phyloP scores from a whole-genome alignment of 2,113 vertebrate genomes.

The Pelecanoides urinatrix region DNA sequence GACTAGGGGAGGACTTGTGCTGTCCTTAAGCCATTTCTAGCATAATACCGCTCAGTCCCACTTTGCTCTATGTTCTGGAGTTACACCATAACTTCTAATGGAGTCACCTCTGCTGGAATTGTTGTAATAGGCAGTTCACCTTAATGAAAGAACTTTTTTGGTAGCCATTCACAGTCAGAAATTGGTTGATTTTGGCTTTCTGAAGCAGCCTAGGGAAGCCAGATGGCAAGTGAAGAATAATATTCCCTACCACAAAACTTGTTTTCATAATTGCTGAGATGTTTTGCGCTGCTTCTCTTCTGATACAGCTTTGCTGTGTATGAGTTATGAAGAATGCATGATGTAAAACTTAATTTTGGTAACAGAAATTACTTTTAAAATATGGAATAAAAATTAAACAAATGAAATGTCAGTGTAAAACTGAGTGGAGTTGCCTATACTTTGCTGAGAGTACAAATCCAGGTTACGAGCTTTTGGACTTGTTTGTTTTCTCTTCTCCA shows the following conservation, averaged over 20 bases:
- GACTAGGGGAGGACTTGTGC: neutral
- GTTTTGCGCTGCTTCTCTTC: neutral
- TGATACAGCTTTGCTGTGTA: neutral
- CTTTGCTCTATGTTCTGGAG: neutral
- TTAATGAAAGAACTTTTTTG: neutral
- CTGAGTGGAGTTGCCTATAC: neutral
- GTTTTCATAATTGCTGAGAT: neutral
- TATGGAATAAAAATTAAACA: neutral
- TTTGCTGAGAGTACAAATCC: neutral
- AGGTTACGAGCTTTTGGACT: neutral
- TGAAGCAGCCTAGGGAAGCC: neutral
- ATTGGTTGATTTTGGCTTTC: neutral
- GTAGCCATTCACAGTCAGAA: neutral
- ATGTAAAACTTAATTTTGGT: neutral
- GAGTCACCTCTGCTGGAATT: neutral
- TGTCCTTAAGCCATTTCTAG: neutral
- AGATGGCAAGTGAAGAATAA: neutral
- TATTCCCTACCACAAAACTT: neutral
- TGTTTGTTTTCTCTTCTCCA: neutral
- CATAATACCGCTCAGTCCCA: neutral
- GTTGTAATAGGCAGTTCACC: neutral
- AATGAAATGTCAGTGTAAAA: neutral
- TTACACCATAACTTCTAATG: neutral
- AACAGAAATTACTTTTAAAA: neutral
- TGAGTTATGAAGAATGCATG: neutral